A percentile compares a stretch with the other conserved stretches of the same genome.
These are phyloP conservation scores for Rhizomys pruinosus DNA, from an alignment of 2,113 vertebrate genomes.

Conservation along the genomic window DNA sequence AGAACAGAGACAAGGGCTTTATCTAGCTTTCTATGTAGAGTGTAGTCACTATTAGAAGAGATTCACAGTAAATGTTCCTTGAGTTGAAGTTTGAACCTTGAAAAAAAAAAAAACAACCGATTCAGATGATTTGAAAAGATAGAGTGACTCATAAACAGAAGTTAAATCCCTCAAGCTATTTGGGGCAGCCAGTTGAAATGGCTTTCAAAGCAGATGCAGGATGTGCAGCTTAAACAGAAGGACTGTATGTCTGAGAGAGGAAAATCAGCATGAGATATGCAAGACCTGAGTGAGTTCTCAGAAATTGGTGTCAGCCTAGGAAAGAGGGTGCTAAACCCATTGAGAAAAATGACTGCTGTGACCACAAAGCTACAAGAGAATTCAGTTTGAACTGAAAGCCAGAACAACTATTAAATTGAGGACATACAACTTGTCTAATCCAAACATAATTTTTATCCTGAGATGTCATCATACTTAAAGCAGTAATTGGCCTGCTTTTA, in stretches of 20 bases:
- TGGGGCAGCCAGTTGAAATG: background rate
- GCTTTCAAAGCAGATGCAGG: background rate
- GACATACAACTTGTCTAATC: background rate
- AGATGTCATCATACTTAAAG: background rate
- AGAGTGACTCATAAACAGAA: slow-evolving; percentile 25
- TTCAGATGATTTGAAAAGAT: slow-evolving; percentile 45
- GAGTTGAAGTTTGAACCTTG: slow-evolving; percentile 40
- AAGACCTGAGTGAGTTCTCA: background rate
- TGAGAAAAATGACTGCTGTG: slow-evolving; percentile 1
- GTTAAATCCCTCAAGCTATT: slow-evolving; percentile 17
- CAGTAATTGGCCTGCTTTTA: background rate
- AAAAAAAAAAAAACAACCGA: background rate
- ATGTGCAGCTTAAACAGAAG: background rate
- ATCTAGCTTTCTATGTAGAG: background rate
- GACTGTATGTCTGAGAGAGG: background rate
- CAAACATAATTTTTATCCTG: slow-evolving; percentile 55
- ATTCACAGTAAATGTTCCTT: background rate
- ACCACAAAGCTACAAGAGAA: background rate
- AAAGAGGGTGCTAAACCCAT: background rate
- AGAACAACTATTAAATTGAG: slow-evolving; percentile 6
- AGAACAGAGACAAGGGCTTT: background rate
- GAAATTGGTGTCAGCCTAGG: background rate
- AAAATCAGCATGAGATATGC: background rate
- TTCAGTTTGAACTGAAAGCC: background rate
- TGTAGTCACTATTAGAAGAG: background rate